Conservation (phyloP, 2,888 invertebrate genomes). For the Steinernema carpocapsae region DNA sequence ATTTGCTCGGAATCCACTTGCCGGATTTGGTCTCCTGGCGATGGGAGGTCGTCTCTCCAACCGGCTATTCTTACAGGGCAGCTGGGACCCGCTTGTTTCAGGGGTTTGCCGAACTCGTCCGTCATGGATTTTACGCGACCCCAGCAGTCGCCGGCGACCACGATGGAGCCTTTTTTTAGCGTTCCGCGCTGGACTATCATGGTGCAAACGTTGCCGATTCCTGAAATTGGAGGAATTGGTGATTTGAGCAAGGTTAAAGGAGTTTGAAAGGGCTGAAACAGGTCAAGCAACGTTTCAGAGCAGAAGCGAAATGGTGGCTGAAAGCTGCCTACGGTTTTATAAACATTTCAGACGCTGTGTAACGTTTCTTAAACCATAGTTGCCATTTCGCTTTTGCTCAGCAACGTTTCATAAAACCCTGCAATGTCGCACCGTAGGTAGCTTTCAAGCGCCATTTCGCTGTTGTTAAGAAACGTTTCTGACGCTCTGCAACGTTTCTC, state of each 20-base stretch:
- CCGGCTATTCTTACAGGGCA: conserved; percentile 71
- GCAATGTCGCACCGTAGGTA: too few relatives aligned
- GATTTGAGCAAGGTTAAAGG: too few relatives aligned
- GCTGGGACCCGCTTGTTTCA: conserved; percentile 59
- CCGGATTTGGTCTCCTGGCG: conserved; percentile 85
- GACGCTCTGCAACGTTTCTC: too few relatives aligned
- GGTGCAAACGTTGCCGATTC: conserved; percentile 80
- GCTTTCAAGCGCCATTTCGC: too few relatives aligned
- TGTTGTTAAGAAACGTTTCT: too few relatives aligned
- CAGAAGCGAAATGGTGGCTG: too few relatives aligned
- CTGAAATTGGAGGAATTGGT: conserved; percentile 38
- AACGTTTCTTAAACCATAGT: neutral
- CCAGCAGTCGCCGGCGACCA: conserved; percentile 85
- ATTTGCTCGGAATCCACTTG: conserved; percentile 79
- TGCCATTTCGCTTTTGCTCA: too few relatives aligned
- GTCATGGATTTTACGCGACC: conserved; percentile 57
- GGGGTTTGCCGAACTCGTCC: conserved; percentile 58
- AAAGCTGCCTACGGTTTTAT: too few relatives aligned
- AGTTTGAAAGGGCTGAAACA: too few relatives aligned
- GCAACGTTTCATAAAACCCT: too few relatives aligned
- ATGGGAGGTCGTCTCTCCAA: conserved; percentile 83
- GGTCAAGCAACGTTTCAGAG: too few relatives aligned
- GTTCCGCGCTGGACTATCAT: conserved; percentile 85
- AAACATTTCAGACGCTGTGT: too few relatives aligned
- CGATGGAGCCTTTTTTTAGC: conserved; percentile 78